Evolutionary conservation across 2,113 vertebrate species (phyloP).

Genomic region (Hoplias malabaricus): DNA sequence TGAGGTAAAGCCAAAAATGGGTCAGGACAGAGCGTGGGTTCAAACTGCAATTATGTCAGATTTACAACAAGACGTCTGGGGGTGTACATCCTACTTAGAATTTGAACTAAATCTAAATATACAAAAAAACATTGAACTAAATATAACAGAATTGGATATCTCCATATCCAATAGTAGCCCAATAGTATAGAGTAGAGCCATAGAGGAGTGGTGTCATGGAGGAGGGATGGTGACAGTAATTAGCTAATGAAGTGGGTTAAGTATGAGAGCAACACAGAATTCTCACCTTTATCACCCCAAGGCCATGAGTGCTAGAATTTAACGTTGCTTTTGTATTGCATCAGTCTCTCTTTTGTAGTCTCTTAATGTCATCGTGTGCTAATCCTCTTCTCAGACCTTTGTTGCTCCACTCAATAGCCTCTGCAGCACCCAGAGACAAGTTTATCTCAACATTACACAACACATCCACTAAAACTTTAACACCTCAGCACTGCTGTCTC

Average conservation of each 20-base stretch:
- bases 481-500: not conserved
- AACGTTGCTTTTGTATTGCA: not conserved
- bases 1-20: too few species aligned
- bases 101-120: too few species aligned
- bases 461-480: constrained; percentile 1
- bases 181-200: not conserved
- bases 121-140: too few species aligned
- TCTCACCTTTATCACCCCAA: not conserved
- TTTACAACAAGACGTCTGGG: too few species aligned
- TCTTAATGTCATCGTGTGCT: not conserved
- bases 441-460: not conserved
- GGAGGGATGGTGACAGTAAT: not conserved
- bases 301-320: not conserved
- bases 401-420: not conserved
- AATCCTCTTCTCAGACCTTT: not conserved
- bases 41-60: too few species aligned
- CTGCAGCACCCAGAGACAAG: not conserved
- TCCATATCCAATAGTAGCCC: not conserved
- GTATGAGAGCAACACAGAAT: not conserved
- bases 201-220: not conserved
- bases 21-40: too few species aligned
- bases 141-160: not conserved
- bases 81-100: too few species aligned
- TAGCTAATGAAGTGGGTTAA: not conserved
- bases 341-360: not conserved